phyloP scores from a whole-genome alignment of 2,888 invertebrate species.

The Drosophila borealis region DNA sequence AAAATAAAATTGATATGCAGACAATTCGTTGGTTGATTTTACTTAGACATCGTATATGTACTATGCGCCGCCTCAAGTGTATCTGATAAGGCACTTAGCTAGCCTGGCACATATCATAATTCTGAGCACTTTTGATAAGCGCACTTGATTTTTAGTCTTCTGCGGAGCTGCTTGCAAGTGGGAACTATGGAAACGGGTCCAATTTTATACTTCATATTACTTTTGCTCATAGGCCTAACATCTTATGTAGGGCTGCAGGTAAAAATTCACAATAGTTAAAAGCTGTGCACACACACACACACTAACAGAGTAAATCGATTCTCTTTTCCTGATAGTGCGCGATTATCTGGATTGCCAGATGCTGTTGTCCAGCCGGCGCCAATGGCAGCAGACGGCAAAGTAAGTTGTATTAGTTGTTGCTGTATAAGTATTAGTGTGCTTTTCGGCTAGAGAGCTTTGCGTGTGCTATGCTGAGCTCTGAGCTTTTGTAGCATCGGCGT shows the following conservation, averaged over 20 bases:
- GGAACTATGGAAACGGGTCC: constrained; percentile 46
- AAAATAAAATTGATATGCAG: constrained; percentile 6
- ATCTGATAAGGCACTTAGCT: constrained; percentile 36
- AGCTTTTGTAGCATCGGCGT: not conserved
- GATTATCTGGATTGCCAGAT: constrained; percentile 46
- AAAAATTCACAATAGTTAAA: not conserved
- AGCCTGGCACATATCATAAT: constrained; percentile 30
- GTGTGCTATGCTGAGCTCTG: not conserved
- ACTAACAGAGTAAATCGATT: not conserved
- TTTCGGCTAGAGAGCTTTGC: not conserved
- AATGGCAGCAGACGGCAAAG: constrained; percentile 14
- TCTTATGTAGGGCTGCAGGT: constrained; percentile 57
- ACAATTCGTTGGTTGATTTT: constrained; percentile 4
- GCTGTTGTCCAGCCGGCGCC: constrained; percentile 18
- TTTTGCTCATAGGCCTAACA: constrained; percentile 51
- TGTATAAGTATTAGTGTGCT: not conserved
- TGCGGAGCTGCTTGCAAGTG: constrained; percentile 38
- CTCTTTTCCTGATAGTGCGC: constrained; percentile 40
- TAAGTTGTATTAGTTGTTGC: constrained; percentile 18
- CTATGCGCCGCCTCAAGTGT: constrained; percentile 35
- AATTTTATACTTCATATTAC: constrained; percentile 29
- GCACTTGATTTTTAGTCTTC: constrained; percentile 56
- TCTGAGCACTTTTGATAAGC: constrained; percentile 46
- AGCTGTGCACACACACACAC: no score
- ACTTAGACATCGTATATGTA: not conserved